Evolutionary conservation across 2,797 vertebrate species (phyloP).

Genomic region (Phataginus tricuspis): DNA sequence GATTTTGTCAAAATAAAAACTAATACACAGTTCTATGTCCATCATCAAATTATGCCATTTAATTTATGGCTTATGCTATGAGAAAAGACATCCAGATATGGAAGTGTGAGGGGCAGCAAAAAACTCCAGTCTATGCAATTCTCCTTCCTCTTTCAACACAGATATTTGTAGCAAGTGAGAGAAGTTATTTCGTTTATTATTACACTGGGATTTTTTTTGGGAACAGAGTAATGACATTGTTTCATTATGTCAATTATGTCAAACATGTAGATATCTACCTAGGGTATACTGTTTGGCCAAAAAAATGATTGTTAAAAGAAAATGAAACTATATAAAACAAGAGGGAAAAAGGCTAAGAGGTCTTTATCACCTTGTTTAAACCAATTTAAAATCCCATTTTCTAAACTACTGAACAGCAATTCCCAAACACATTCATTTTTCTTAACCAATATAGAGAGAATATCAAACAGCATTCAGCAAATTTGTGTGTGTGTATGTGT

Average conservation of each 20-base stretch:
- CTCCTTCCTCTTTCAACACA: constrained; percentile 82
- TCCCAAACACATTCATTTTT: constrained; percentile 79
- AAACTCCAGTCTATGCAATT: constrained; percentile 71
- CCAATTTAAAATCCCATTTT: constrained; percentile 82
- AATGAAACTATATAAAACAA: constrained; percentile 60
- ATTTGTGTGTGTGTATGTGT: background rate
- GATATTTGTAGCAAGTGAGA: constrained; percentile 49
- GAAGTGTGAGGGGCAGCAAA: constrained; percentile 82
- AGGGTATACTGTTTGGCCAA: constrained; percentile 64
- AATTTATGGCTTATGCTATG: constrained; percentile 84
- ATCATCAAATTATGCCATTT: constrained; percentile 90
- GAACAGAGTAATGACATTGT: constrained; percentile 75
- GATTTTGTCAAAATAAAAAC: constrained; percentile 96
- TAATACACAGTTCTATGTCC: constrained; percentile 89
- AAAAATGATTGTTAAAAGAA: constrained; percentile 70
- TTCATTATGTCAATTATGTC: constrained; percentile 86
- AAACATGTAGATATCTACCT: constrained; percentile 83
- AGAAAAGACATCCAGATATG: constrained; percentile 82
- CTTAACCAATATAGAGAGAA: constrained; percentile 70
- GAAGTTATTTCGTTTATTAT: constrained; percentile 79
- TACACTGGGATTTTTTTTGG: constrained; percentile 82
- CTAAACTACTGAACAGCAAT: constrained; percentile 77
- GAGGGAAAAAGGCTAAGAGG: constrained; percentile 72
- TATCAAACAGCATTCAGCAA: constrained; percentile 45
- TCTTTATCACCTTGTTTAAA: constrained; percentile 84